phyloP scores from a whole-genome alignment of 23 tunicate species.

The Pegea sp. region DNA sequence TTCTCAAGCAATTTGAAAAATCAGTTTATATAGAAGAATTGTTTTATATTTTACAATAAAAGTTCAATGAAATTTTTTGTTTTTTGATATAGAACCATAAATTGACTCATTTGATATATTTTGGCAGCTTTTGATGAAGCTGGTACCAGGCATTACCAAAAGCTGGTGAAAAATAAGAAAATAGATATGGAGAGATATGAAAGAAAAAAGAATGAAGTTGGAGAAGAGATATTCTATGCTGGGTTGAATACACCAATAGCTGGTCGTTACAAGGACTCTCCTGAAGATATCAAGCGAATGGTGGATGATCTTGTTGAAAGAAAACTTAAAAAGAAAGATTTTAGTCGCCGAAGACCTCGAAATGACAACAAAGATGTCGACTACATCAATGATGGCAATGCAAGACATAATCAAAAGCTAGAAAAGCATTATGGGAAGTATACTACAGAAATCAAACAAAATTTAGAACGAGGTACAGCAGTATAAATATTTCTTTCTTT shows the following conservation, averaged over 20 bases:
- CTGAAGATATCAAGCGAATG: slow-evolving; percentile 51
- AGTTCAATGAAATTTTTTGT: too few species aligned
- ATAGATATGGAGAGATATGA: slow-evolving; percentile 76
- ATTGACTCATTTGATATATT: too few species aligned
- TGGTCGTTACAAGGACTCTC: slow-evolving; percentile 68
- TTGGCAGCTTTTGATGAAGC: slow-evolving; percentile 53
- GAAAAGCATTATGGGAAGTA: slow-evolving; percentile 85
- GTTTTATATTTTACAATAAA: too few species aligned
- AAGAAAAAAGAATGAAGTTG: slow-evolving; percentile 47
- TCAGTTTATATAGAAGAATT: too few species aligned
- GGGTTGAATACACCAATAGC: slow-evolving; percentile 57
- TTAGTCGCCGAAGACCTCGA: slow-evolving; percentile 39
- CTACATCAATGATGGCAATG: slow-evolving; percentile 82
- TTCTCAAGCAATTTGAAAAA: too few species aligned
- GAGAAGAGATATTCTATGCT: slow-evolving; percentile 76
- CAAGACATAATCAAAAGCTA: slow-evolving; percentile 47
- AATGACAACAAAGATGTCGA: slow-evolving; percentile 68
- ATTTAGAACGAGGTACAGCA: slow-evolving; percentile 86
- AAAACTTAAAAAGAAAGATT: slow-evolving; percentile 56
- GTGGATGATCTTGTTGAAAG: slow-evolving; percentile 57
- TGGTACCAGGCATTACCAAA: slow-evolving; percentile 42
- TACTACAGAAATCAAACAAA: slow-evolving; percentile 87
- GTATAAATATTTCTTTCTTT: slow-evolving; percentile 17
- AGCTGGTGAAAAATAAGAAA: slow-evolving; percentile 25
- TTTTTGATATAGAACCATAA: too few species aligned